These are phyloP conservation scores for Anguilla obscura DNA, from an alignment of 2,797 vertebrate genomes.

Conservation along the genomic window DNA sequence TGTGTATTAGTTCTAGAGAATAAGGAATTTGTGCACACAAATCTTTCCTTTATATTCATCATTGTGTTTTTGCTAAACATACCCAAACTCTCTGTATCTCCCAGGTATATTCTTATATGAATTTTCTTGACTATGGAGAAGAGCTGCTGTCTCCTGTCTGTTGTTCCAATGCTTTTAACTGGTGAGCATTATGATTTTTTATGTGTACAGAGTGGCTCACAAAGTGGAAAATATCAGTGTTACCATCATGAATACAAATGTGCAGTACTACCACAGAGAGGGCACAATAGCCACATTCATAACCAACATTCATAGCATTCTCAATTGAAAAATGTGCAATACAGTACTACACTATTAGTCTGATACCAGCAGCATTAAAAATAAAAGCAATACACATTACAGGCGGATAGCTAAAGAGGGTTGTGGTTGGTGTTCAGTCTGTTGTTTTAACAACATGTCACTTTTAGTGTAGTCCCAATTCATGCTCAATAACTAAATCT, in stretches of 20 bases:
- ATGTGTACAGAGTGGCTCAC: neutral
- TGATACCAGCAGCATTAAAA: neutral
- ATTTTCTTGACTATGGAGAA: neutral
- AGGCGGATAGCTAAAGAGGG: neutral
- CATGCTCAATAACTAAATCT: neutral
- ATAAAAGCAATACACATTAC: neutral
- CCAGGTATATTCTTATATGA: neutral
- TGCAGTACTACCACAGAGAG: neutral
- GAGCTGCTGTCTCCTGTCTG: neutral
- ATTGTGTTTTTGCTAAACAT: slow-evolving; percentile 2
- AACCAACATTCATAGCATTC: neutral
- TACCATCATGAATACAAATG: neutral
- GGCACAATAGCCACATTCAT: neutral
- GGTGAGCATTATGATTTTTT: neutral
- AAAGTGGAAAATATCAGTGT: neutral
- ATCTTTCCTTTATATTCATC: neutral
- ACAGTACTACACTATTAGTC: neutral
- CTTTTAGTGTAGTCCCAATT: neutral
- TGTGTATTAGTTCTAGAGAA: neutral
- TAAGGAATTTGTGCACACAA: neutral
- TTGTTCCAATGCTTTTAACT: neutral
- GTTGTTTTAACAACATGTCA: neutral
- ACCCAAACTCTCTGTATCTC: neutral
- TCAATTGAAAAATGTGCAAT: neutral
- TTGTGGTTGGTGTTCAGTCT: neutral